These are phyloP conservation scores for Carcina quercana DNA, from an alignment of 2,888 invertebrate genomes.

Conservation along the genomic window DNA sequence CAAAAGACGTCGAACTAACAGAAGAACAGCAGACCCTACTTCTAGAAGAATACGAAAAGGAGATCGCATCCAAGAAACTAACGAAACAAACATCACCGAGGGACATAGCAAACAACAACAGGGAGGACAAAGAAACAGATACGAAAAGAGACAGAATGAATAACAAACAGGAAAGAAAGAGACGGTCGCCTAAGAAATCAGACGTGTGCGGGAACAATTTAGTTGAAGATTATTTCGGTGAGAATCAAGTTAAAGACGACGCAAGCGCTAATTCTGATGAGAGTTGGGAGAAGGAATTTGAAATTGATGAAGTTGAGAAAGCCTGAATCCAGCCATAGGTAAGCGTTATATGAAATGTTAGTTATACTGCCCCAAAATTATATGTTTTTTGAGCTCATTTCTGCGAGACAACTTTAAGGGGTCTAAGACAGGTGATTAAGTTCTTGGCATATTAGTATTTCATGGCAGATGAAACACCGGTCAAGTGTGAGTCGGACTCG, in stretches of 20 bases:
- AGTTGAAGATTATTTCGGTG: slow-evolving; percentile 71
- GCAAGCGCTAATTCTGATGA: slow-evolving; percentile 70
- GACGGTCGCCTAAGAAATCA: slow-evolving; percentile 48
- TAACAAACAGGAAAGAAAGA: slow-evolving; percentile 36
- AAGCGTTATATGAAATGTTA: too few relatives aligned
- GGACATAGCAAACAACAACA: slow-evolving; percentile 51
- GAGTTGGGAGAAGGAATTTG: slow-evolving; percentile 78
- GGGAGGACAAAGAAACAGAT: slow-evolving; percentile 32
- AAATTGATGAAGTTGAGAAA: slow-evolving; percentile 60
- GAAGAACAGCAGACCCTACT: slow-evolving; percentile 81
- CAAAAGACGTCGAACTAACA: slow-evolving; percentile 77
- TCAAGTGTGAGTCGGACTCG: too few relatives aligned
- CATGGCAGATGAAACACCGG: too few relatives aligned
- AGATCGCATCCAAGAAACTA: slow-evolving; percentile 65
- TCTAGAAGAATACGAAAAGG: slow-evolving; percentile 80
- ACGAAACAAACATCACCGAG: slow-evolving; percentile 37
- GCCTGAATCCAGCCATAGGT: slow-evolving; percentile 38
- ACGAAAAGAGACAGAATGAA: slow-evolving; percentile 20
- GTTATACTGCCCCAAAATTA: too few relatives aligned
- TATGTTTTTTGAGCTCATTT: too few relatives aligned
- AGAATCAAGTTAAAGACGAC: slow-evolving; percentile 59
- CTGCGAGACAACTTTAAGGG: too few relatives aligned
- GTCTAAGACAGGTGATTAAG: too few relatives aligned
- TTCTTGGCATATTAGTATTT: too few relatives aligned
- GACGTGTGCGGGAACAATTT: slow-evolving; percentile 65